Base-by-base conservation (phyloP, 2,888 invertebrate genomes). In the Caenorhabditis japonica region DNA sequence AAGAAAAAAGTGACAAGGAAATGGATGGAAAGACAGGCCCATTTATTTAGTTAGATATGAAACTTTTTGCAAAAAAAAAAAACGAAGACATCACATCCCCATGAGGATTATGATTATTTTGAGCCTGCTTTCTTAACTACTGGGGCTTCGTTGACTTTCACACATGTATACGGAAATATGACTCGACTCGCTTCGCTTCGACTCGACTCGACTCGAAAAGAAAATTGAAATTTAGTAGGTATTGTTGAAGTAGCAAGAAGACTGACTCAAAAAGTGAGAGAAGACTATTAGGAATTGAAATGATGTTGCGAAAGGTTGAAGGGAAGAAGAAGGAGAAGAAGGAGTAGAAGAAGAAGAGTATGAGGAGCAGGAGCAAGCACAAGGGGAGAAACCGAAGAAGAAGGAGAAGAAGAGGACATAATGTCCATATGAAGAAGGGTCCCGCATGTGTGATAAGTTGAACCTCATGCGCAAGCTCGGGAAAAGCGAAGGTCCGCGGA, bases 241-340 rank as follows among this genome's bases (percentile, higher is more conserved):
- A 56, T 43, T 56, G 43, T 43, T 56, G 64, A 39, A 51, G 38
- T 51, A 51, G 41, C 23, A 55, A 39, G 19, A 43, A 15, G 19
- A 33, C 5, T 3, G 23, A 41, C 23, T 38, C 19, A 55, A 21
- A 47, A 19, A 47, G 21, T 30, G 27, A 23, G 27, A 30, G 36
- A 34, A 56, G 43, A 49, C 59, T 58, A 60, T 47, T 68, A 76
- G 44, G 64, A 70, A 52, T 53, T 66, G 56, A 51, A 66, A 64
- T 89, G 85, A 27, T 89, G 89, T 53, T 89, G 86, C 41, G 88
- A 87, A 46, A 88, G 89, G 75, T 68, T 86, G 85, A 70, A 83
- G 62, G 36, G 36, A 58, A 38, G 51, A 52, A 58, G 44, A 66
- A 36, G 58, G 21, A 33, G 56, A 21, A 43, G 44, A 33, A 38